Evolutionary conservation across 2,888 invertebrate genomes (phyloP).

Genomic region (Nowickia ferox): DNA sequence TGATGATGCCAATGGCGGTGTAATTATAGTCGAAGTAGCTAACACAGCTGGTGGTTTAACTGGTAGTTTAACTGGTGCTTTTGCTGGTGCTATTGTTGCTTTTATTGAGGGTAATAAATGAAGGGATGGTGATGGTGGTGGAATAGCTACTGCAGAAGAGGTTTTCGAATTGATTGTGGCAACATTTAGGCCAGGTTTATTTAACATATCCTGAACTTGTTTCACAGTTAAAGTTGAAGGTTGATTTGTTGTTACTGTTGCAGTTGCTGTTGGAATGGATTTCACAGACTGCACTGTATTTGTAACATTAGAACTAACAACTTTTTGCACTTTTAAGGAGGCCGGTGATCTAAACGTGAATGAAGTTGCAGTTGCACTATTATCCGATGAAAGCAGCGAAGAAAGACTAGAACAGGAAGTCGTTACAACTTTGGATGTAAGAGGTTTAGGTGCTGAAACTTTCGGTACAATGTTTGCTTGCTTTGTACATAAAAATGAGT

Average conservation of each 20-base stretch:
- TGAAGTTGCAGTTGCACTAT: neutral
- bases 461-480: slow-evolving; percentile 15
- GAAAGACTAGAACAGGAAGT: neutral
- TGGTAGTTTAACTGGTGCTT: neutral
- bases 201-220: slow-evolving; percentile 52
- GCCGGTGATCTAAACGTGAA: slow-evolving; percentile 15
- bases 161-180: neutral
- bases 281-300: slow-evolving; percentile 15
- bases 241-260: slow-evolving; percentile 17
- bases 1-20: neutral
- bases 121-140: slow-evolving; percentile 1
- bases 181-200: slow-evolving; percentile 17
- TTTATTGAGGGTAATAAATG: slow-evolving; percentile 42
- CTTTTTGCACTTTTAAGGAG: slow-evolving; percentile 35
- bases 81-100: slow-evolving; percentile 43
- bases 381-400: neutral
- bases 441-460: slow-evolving; percentile 34
- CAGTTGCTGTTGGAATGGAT: slow-evolving; percentile 16
- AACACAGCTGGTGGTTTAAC: slow-evolving; percentile 14
- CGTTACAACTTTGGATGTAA: slow-evolving; percentile 2
- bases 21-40: neutral
- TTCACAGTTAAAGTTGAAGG: slow-evolving; percentile 36
- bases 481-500: slow-evolving; percentile 32
- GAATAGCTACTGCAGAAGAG: neutral
- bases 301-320: neutral